Conservation (phyloP, 2,888 invertebrate species). For the Hydrotaea diabolus region DNA sequence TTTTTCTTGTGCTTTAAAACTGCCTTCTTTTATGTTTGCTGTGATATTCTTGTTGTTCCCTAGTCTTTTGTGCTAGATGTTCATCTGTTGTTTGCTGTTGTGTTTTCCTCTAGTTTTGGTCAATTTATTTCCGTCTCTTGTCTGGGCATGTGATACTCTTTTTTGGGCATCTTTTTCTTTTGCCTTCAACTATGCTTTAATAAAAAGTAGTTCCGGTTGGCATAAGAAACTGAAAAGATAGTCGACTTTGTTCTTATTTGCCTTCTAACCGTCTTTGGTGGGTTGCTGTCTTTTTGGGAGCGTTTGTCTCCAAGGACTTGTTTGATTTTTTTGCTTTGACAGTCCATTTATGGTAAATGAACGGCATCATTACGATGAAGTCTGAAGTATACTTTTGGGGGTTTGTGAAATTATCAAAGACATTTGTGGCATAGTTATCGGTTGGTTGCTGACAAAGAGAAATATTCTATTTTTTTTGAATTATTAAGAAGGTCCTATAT, state of each 20-base stretch:
- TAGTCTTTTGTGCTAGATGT: background rate
- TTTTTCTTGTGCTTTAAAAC: background rate
- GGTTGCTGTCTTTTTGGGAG: background rate
- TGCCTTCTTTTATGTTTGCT: background rate
- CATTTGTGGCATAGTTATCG: slow-evolving; percentile 1
- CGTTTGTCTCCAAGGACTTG: background rate
- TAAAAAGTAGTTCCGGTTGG: slow-evolving; percentile 23
- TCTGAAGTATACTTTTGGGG: background rate
- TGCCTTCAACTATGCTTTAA: slow-evolving; percentile 14
- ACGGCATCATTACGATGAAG: background rate
- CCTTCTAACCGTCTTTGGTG: background rate
- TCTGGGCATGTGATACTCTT: background rate
- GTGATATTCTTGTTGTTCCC: background rate
- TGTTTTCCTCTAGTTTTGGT: background rate
- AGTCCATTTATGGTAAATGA: background rate
- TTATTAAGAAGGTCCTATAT: too few species aligned
- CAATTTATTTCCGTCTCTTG: slow-evolving; percentile 9
- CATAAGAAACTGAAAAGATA: slow-evolving; percentile 16
- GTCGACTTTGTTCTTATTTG: background rate
- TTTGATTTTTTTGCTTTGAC: background rate
- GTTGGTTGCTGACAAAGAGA: background rate
- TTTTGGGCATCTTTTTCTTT: slow-evolving; percentile 45
- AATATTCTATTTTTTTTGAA: background rate
- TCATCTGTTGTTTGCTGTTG: background rate
- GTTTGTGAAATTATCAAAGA: background rate